Evolutionary conservation across 1,140 invertebrate species (phyloP).

Genomic region (Sminthurides bifidus): DNA sequence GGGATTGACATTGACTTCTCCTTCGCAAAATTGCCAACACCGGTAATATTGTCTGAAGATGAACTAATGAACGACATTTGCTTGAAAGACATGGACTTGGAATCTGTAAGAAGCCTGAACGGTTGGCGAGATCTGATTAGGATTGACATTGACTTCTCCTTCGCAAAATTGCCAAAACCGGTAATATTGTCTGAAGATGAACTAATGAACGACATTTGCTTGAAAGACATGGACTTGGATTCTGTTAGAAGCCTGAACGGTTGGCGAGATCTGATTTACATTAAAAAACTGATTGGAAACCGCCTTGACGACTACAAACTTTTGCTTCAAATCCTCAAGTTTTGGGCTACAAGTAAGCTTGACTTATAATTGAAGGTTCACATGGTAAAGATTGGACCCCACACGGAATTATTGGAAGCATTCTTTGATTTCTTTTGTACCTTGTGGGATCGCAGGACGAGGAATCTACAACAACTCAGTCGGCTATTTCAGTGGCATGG

Average conservation of each 20-base stretch:
- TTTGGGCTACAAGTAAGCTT: too few relatives aligned
- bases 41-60: neutral
- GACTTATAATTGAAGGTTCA: too few relatives aligned
- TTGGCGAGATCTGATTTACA: neutral
- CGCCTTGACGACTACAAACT: too few relatives aligned
- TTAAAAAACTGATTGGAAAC: too few relatives aligned
- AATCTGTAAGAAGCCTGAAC: neutral
- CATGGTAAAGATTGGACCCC: too few relatives aligned
- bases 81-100: neutral
- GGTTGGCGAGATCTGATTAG: neutral
- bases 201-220: neutral
- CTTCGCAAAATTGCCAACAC: neutral
- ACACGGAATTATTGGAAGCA: neutral
- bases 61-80: neutral
- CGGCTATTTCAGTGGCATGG: slow-evolving; percentile 1
- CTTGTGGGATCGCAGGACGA: neutral
- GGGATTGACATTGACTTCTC: neutral
- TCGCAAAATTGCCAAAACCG: neutral
- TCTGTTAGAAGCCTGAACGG: neutral
- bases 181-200: neutral
- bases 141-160: neutral
- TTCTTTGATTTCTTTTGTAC: too few relatives aligned
- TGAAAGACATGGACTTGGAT: neutral
- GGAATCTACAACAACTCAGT: neutral
- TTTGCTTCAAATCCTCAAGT: too few relatives aligned